phyloP scores from a whole-genome alignment of 2,888 invertebrate species.

The Silvanus unidentatus region DNA sequence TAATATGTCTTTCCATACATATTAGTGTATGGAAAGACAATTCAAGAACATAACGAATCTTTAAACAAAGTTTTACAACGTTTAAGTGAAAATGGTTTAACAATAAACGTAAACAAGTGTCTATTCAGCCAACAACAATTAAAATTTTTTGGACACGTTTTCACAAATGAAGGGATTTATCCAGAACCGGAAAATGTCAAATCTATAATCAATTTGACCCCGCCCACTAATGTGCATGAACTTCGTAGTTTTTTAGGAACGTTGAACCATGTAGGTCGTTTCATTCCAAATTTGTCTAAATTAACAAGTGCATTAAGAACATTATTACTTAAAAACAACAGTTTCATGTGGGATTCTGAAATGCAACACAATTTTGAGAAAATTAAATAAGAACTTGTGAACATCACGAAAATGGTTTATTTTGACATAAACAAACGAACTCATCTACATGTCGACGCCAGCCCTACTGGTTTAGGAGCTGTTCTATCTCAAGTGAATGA shows the following conservation, averaged over 20 bases:
- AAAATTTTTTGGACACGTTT: conserved; percentile 28
- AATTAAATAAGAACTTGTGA: neutral
- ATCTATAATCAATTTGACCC: conserved; percentile 13
- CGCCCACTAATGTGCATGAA: conserved; percentile 4
- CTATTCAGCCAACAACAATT: conserved; percentile 20
- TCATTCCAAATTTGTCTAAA: conserved; percentile 3
- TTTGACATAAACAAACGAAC: conserved; percentile 9
- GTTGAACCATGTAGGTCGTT: conserved; percentile 6
- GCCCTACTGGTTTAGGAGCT: conserved; percentile 7
- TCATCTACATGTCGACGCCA: conserved; percentile 11
- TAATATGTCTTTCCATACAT: conserved; percentile 26
- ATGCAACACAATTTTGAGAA: conserved; percentile 3
- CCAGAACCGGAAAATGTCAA: conserved; percentile 27
- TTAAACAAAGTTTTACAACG: conserved; percentile 25
- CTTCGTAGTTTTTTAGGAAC: conserved; percentile 8
- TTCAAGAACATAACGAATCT: conserved; percentile 30
- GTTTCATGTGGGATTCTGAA: neutral
- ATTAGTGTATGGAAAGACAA: conserved; percentile 28
- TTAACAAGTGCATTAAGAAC: neutral
- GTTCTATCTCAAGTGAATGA: conserved; percentile 2
- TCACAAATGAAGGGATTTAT: conserved; percentile 26
- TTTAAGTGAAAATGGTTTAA: conserved; percentile 21
- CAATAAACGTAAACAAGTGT: conserved; percentile 34
- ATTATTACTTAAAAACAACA: conserved; percentile 2
- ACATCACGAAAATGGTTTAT: conserved; percentile 7